Evolutionary conservation across 2,113 vertebrate genomes (phyloP).

Genomic region (Ramphastos sulfuratus): DNA sequence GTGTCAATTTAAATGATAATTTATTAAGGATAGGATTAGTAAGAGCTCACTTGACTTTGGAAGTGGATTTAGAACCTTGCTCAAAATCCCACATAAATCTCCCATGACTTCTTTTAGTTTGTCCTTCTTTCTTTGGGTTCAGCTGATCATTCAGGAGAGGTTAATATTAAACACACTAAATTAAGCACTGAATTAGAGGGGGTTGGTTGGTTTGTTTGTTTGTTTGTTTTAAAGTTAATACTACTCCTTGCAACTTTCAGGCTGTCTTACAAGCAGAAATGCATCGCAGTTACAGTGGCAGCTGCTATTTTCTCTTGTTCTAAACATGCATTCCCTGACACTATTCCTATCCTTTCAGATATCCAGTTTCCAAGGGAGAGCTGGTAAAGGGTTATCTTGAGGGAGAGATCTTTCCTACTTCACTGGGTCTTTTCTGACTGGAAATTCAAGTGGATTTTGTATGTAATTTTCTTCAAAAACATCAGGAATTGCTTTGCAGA

Average conservation of each 20-base stretch:
- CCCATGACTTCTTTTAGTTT: background rate
- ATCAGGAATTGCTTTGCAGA: background rate
- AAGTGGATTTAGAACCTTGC: background rate
- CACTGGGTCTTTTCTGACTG: background rate
- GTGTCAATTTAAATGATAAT: conserved; percentile 15
- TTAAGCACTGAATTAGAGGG: background rate
- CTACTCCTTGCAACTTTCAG: background rate
- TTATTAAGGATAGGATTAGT: conserved; percentile 9
- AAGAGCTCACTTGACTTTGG: background rate
- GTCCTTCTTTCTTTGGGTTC: background rate
- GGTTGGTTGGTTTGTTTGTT: background rate
- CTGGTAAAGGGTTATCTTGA: background rate
- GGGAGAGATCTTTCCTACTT: background rate
- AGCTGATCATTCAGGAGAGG: background rate
- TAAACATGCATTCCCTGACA: background rate
- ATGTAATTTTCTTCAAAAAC: background rate
- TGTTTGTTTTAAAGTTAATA: background rate
- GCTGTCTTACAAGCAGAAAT: background rate
- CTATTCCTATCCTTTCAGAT: background rate
- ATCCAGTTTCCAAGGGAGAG: conserved; percentile 24
- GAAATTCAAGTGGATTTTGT: background rate
- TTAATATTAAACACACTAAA: background rate
- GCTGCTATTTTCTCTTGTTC: conserved; percentile 41
- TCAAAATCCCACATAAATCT: background rate
- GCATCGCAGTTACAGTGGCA: background rate